Conservation (phyloP, 2,797 vertebrate species). For the Crocodylus rhombifer region DNA sequence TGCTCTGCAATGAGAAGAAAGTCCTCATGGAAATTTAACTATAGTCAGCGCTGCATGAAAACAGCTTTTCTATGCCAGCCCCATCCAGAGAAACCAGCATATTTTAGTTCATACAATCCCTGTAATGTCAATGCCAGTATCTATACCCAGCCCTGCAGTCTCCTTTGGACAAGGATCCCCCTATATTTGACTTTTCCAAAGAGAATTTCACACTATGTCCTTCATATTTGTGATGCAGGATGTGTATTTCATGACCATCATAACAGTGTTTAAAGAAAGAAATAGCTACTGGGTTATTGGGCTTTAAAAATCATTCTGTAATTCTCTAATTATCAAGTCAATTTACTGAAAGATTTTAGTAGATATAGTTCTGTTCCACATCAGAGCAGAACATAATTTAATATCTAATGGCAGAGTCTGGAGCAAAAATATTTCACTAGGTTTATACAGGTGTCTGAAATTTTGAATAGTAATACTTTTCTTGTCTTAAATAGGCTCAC, state of each 20-base stretch:
- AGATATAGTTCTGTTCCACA: conserved; percentile 19
- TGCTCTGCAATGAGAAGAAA: background rate
- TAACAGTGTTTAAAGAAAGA: background rate
- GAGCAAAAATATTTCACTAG: conserved; percentile 45
- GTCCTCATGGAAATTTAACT: background rate
- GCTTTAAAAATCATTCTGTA: background rate
- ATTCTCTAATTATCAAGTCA: no score
- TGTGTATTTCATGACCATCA: background rate
- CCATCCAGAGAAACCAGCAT: rapidly evolving
- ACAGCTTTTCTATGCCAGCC: background rate
- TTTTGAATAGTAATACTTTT: conserved; percentile 51
- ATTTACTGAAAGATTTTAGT: conserved; percentile 28
- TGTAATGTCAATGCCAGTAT: no score
- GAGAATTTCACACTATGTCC: background rate
- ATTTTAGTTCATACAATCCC: no score
- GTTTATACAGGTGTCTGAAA: background rate
- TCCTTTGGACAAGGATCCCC: background rate
- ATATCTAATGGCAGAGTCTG: background rate
- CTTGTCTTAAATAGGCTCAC: conserved; percentile 18
- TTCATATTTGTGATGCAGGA: background rate
- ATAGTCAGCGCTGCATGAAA: background rate
- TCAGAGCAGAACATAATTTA: background rate
- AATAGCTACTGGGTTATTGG: background rate
- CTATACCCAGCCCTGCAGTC: no score
- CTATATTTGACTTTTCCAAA: background rate